Percentiles rank a stretch among this genome's conserved stretches.
Conservation (phyloP, 2,797 vertebrate genomes). For the Trematomus bernacchii region DNA sequence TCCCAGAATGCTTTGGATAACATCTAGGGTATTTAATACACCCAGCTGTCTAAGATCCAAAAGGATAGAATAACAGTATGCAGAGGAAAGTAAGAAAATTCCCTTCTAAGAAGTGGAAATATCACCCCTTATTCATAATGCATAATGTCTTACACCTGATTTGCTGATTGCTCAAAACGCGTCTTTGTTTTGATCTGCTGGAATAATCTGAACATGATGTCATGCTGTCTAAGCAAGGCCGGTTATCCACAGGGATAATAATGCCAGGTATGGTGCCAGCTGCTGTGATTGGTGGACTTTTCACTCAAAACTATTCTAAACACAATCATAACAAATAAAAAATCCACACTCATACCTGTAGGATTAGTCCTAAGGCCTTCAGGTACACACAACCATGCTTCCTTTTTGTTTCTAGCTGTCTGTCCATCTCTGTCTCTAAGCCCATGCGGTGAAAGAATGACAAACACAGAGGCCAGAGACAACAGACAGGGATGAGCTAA, state of each 20-base stretch:
- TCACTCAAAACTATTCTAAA: slow-evolving; percentile 25
- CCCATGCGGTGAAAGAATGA: slow-evolving; percentile 70
- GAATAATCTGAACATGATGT: slow-evolving; percentile 64
- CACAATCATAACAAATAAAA: not conserved
- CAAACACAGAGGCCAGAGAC: slow-evolving; percentile 75
- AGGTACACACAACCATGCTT: slow-evolving; percentile 11
- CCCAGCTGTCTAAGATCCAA: too few relatives aligned
- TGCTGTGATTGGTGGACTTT: slow-evolving; percentile 40
- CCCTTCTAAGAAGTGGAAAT: not conserved
- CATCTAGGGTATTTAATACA: not conserved
- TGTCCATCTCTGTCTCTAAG: slow-evolving; percentile 57
- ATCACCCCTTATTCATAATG: not conserved
- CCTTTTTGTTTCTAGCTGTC: slow-evolving; percentile 29
- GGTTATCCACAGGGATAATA: slow-evolving; percentile 53
- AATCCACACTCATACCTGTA: not conserved
- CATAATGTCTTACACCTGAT: not conserved
- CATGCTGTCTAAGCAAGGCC: slow-evolving; percentile 59
- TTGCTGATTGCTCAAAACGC: slow-evolving; percentile 24
- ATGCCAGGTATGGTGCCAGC: slow-evolving; percentile 46
- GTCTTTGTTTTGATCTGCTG: slow-evolving; percentile 28
- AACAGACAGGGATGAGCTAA: slow-evolving; percentile 84
- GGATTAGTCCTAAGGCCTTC: slow-evolving; percentile 15
- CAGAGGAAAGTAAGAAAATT: not conserved
- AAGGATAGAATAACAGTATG: not conserved
- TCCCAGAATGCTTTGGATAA: slow-evolving; percentile 28